Evolutionary conservation across 2,797 vertebrate species (phyloP), one percentile per base, ranked within the genome.

Genomic region (Diceros bicornis): DNA sequence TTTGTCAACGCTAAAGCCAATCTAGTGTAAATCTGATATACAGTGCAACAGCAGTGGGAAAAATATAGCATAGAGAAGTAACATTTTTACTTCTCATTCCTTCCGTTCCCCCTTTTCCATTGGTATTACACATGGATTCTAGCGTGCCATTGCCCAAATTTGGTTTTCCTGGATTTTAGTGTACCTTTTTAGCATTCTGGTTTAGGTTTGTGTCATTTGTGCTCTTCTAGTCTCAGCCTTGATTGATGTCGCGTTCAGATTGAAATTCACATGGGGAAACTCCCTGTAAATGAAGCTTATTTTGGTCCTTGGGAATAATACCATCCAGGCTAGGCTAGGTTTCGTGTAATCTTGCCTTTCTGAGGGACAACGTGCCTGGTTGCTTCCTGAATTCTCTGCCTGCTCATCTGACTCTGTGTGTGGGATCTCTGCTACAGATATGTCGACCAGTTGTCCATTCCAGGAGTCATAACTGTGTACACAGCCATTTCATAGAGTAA

Each of bases 351-450:
- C 14, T 61, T 96, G 41, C 37, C 41, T 94, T 94, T 87, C 64
- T 94, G 59, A 64, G 21, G 77, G 57, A 9, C 27, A 64, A 0
- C 25, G 6, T n/a, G 11, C 20, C 20, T 91, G 11, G 16, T 71
- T 91, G 59, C 59, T 92, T 77, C 34, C 81, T 82, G 18, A 86
- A 96, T 89, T 92, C 61, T 94, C 55, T 92, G 55, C n/a, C n/a
- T 94, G 8, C 8, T 84, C 50, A n/a, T 89, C 69, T 89, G 17
- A 37, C 23, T 86, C 16, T 23, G 64, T 72, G 4, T 62, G 29
- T 27, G 20, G 69, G 32, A 89, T 71, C 20, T 41, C 2, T 78
- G 50, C 29, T 68, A 3, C 25, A 78, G 34, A 61, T 10, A 25
- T 72, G 10, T 41, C 41, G 50, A 57, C 41, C 18, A 32, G 32